Base-by-base conservation (phyloP, 2,113 vertebrate genomes). In the Apistogramma diplotaenia region DNA sequence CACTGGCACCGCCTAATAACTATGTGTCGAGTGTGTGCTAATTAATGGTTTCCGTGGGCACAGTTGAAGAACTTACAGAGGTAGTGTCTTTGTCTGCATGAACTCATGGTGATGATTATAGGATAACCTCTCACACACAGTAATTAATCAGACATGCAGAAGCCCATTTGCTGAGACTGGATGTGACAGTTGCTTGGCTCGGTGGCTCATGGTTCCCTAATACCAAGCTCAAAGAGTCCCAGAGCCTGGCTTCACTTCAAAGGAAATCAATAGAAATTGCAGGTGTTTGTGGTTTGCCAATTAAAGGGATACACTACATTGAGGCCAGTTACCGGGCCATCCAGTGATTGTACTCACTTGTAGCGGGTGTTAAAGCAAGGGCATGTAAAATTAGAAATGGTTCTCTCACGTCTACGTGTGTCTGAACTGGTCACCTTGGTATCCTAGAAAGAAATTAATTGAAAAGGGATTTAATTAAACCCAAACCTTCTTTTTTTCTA, bases 91-190 rank as follows among this genome's bases (percentile, higher is more conserved):
- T 90, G 78, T 83, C 75, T 81, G 71, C 62, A 60, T 60, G 84
- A 85, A 71, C 75, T 88, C 71, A 60, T 80, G 40, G 60, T 35
- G 83, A 90, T 90, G 89, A 93, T 93, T 85, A 88, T 59, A 73
- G 79, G 86, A 93, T 93, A 93, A 93, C 87, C 87, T 85, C 82
- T 78, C 71, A 29, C 82, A 85, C 86, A 35, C 37, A 31, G 81
- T 85, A 91, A 93, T 94, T 91, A 93, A 93, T 94, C 91, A 92
- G 87, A 70, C 61, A 51, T 73, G 59, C 70, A 87, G 81, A 87
- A 86, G 83, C 51, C 72, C 31, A 56, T 81, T 89, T 18, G 12
- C 76, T 79, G 57, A 70, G 59, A 88, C 10, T 37, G n/a, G 83
- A 85, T 78, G 87, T 77, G 90, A 88, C 91, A 89, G 74, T 70